These are phyloP conservation scores for Chaetodon auriga DNA, from an alignment of 2,113 vertebrate genomes.

Conservation along the genomic window DNA sequence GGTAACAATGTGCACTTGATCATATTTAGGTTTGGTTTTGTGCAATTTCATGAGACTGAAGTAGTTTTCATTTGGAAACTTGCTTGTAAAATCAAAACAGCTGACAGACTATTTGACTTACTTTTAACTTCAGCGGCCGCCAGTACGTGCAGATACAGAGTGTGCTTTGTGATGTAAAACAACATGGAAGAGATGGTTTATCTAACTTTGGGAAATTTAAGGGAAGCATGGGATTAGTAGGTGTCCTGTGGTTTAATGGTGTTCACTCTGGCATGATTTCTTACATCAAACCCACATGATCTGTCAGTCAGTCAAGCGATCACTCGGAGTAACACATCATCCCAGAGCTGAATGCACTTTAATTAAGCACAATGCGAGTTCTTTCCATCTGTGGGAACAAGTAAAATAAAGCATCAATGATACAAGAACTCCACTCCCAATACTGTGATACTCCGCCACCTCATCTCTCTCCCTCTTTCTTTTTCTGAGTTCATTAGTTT, in stretches of 20 bases:
- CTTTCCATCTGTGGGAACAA: conserved; percentile 55
- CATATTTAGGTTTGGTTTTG: too few relatives aligned
- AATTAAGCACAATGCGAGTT: conserved; percentile 61
- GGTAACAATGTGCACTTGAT: too few relatives aligned
- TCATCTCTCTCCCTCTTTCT: conserved; percentile 77
- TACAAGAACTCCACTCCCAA: conserved; percentile 88
- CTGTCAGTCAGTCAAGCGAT: conserved; percentile 47
- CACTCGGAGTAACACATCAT: conserved; percentile 57
- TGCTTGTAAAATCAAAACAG: too few relatives aligned
- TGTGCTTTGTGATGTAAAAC: background rate
- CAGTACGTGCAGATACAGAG: too few relatives aligned
- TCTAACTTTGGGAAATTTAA: background rate
- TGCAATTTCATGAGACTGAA: background rate
- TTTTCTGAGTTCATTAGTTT: conserved; percentile 93
- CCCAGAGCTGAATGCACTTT: conserved; percentile 68
- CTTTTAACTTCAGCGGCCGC: background rate
- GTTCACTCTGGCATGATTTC: conserved; percentile 17
- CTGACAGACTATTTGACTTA: too few relatives aligned
- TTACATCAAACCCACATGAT: conserved; percentile 34
- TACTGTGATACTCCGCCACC: conserved; percentile 84
- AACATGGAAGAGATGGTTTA: background rate
- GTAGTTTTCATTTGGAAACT: background rate
- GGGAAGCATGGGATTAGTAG: background rate
- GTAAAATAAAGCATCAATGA: conserved; percentile 87
- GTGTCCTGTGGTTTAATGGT: background rate